Conservation (phyloP, 2,888 invertebrate genomes). For the Desoria tigrina region DNA sequence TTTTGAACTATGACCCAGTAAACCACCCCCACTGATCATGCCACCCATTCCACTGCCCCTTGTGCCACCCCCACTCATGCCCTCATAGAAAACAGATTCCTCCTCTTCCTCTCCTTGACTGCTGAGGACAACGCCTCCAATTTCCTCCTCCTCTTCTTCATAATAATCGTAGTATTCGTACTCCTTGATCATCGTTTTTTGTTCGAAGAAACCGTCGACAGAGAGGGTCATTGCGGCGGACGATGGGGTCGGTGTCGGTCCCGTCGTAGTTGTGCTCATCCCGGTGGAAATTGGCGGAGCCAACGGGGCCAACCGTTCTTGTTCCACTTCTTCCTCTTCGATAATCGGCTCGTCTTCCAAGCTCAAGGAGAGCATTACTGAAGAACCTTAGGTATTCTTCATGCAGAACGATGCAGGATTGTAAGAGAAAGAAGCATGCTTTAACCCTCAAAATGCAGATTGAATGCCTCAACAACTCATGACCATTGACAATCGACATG, state of each 20-base stretch:
- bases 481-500: no score
- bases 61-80: no score
- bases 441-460: no score
- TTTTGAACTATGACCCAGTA: slow-evolving; percentile 5
- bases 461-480: not conserved
- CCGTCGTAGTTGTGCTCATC: slow-evolving; percentile 42
- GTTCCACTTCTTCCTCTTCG: slow-evolving; percentile 24
- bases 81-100: slow-evolving; percentile 1
- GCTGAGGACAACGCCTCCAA: no score
- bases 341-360: not conserved
- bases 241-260: slow-evolving; percentile 69
- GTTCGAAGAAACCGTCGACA: slow-evolving; percentile 79
- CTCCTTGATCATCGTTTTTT: slow-evolving; percentile 13
- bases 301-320: slow-evolving; percentile 58
- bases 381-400: slow-evolving; percentile 8
- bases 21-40: not conserved
- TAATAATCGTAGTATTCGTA: slow-evolving; percentile 4
- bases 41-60: not conserved
- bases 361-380: slow-evolving; percentile 4
- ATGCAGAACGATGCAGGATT: not conserved
- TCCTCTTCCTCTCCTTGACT: slow-evolving; percentile 7
- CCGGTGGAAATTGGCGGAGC: slow-evolving; percentile 55
- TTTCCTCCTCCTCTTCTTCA: slow-evolving; percentile 1
- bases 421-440: no score
- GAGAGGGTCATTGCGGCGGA: slow-evolving; percentile 82